Base-by-base conservation (phyloP, 1,140 invertebrate species). In the Aricia agestis region DNA sequence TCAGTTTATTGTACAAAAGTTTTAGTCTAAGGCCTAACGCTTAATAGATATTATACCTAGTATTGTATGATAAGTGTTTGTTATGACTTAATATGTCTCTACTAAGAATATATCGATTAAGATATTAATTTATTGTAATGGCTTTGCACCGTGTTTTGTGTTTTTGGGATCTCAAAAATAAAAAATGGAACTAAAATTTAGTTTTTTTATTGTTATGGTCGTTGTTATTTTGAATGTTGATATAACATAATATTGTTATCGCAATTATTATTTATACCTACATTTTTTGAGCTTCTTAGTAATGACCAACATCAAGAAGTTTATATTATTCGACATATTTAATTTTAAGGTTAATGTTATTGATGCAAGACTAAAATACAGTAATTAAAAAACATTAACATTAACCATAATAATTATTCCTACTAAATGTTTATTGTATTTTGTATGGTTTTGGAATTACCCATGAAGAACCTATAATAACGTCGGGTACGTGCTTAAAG, bases 151-250 rank as follows among this genome's bases (percentile, higher is more conserved):
- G 82, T 89, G 82, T 90, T 88, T 85, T 82, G 87, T 89, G 86
- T 91, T 91, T 89, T 89, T 91, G 87, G 83, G 89, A 89, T 89
- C 87, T 89, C 87, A 89, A 88, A 87, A 91, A 89, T 91, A 90
- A 87, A 90, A 82, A 73, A 84, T 85, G 84, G 82, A 80, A 84
- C 78, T 84, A 82, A 79, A 83, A 74, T 59, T 67, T 67, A 19
- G 71, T 69, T 45, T 70, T 52, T 61, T 66, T 19, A n/a, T 65
- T 6, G 11, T 58, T 17, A 36, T n/a, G n/a, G n/a, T n/a, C n/a
- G n/a, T n/a, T n/a, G n/a, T n/a, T n/a, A n/a, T n/a, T n/a, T n/a
- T n/a, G n/a, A n/a, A n/a, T n/a, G n/a, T n/a, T n/a, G n/a, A n/a
- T n/a, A n/a, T n/a, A n/a, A n/a, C n/a, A n/a, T n/a, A n/a, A n/a